Percentiles rank a stretch among this genome's conserved stretches.
Conservation (phyloP, 2,113 vertebrate genomes). For the Ailuropoda melanoleuca region DNA sequence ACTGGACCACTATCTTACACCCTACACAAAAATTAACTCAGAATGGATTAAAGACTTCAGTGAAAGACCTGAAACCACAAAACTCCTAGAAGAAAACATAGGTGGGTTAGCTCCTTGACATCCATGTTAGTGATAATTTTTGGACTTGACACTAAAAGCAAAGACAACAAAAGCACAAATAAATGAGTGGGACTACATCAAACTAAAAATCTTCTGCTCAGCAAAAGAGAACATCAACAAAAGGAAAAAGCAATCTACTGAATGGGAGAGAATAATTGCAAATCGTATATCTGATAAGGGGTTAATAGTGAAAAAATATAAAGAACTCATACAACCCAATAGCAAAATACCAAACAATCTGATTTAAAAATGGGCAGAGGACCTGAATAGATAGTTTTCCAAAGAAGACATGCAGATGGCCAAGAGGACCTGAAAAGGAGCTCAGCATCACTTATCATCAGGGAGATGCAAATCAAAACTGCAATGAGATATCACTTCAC, state of each 20-base stretch:
- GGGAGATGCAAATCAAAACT: background rate
- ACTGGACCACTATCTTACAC: background rate
- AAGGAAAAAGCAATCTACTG: background rate
- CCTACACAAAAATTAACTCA: background rate
- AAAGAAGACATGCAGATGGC: too few species aligned
- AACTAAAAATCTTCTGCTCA: background rate
- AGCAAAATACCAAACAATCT: background rate
- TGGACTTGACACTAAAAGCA: background rate
- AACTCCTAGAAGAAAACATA: background rate
- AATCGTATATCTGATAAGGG: background rate
- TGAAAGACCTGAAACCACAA: background rate
- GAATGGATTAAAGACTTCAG: background rate
- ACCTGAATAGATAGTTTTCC: background rate
- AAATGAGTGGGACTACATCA: background rate
- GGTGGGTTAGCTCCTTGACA: background rate
- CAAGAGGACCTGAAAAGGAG: background rate
- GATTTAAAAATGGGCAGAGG: background rate
- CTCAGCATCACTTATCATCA: background rate
- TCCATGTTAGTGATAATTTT: background rate
- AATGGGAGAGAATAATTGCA: background rate
- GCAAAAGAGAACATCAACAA: background rate
- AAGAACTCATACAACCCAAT: background rate
- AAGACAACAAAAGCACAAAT: background rate
- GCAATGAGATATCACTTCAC: background rate
- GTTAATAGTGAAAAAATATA: background rate